These are phyloP conservation scores for Actinemys pallida DNA, from an alignment of 2,113 vertebrate species.

Conservation along the genomic window DNA sequence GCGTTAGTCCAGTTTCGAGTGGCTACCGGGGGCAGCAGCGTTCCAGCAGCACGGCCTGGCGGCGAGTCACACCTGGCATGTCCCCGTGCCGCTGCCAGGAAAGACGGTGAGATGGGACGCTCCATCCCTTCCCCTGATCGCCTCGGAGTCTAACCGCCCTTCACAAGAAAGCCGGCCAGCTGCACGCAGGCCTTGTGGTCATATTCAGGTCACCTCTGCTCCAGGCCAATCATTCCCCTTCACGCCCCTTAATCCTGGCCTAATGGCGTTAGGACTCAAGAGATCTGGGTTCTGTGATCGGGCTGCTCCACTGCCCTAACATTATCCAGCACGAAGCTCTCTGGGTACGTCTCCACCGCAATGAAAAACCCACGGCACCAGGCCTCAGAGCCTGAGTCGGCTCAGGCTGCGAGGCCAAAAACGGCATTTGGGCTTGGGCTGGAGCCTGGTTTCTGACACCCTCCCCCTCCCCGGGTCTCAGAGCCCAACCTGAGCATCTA, in stretches of 20 bases:
- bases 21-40: too few relatives aligned
- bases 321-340: too few relatives aligned
- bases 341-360: too few relatives aligned
- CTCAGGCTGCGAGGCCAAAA: background rate
- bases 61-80: background rate
- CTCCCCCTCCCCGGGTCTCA: background rate
- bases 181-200: background rate
- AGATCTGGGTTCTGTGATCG: too few relatives aligned
- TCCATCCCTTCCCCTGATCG: background rate
- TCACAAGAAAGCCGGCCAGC: background rate
- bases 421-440: background rate
- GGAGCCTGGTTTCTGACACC: background rate
- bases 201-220: background rate
- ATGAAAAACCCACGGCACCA: background rate
- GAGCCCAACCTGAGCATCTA: background rate
- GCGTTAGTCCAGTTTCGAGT: too few relatives aligned
- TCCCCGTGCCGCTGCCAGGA: background rate
- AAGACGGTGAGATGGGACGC: background rate
- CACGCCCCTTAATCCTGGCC: background rate
- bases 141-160: background rate
- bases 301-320: too few relatives aligned
- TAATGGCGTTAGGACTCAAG: too few relatives aligned
- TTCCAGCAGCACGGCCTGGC: background rate
- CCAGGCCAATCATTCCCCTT: background rate
- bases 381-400: background rate